Evolutionary conservation across 2,113 vertebrate genomes (phyloP).

Genomic region (Syngnathoides biaculeatus): DNA sequence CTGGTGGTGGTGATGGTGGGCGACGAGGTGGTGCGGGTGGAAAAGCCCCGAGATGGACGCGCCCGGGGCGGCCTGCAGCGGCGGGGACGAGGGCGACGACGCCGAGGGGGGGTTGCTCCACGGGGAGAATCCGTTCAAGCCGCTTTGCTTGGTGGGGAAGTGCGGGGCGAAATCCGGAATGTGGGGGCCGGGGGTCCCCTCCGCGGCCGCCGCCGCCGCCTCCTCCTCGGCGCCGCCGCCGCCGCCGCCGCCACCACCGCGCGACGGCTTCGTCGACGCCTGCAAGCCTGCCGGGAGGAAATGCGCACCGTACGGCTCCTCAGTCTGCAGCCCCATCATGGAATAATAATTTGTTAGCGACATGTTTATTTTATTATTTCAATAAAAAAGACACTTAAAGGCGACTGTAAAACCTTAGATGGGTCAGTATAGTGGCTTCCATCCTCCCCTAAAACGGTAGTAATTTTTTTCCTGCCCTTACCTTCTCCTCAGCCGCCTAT

Average conservation of each 20-base stretch:
- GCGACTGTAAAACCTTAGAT: conserved; percentile 70
- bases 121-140: conserved; percentile 57
- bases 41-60: conserved; percentile 57
- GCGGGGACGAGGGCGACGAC: conserved; percentile 45
- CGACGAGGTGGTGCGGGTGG: conserved; percentile 56
- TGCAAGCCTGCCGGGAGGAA: conserved; percentile 67
- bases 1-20: conserved; percentile 46
- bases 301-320: conserved; percentile 67
- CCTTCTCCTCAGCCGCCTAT: conserved; percentile 58
- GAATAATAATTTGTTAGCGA: conserved; percentile 75
- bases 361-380: conserved; percentile 75
- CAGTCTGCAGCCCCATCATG: conserved; percentile 67
- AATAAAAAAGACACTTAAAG: conserved; percentile 69
- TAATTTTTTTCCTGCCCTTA: conserved; percentile 62
- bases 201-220: too few species aligned
- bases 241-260: too few species aligned
- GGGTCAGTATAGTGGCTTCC: conserved; percentile 63
- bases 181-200: conserved; percentile 51
- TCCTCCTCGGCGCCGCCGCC: conserved; percentile 50
- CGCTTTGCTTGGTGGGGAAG: conserved; percentile 59
- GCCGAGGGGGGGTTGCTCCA: conserved; percentile 54
- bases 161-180: conserved; percentile 60
- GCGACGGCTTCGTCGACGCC: conserved; percentile 55
- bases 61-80: conserved; percentile 49
- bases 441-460: conserved; percentile 72